Base-by-base conservation (phyloP, 2,888 invertebrate genomes). In the Dermolepida albohirtum region DNA sequence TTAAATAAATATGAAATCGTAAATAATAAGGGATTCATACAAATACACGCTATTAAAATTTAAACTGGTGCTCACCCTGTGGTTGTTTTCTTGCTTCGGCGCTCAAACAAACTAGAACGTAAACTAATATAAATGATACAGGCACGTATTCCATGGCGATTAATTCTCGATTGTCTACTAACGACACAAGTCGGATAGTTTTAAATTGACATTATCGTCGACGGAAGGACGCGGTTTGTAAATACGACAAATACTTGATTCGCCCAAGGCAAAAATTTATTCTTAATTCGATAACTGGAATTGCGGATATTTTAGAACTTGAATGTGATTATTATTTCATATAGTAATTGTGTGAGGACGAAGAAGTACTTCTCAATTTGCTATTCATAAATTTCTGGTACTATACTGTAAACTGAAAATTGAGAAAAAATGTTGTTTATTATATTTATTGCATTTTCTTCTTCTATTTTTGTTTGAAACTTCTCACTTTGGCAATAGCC, bases 141-240 rank as follows among this genome's bases (percentile, higher is more conserved):
- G 29, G 59, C 29, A 40, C 44, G 59, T 14, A 59, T 44, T 44
- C 59, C 59, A 59, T 59, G 59, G 14, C 59, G 44, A 59, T 59
- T 59, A 11, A 22, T 27, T 17, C 44, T 44, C 44, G 29, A 59
- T 59, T 59, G 59, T 29, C 44, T 29, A 44, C 43, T 10, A 14
- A 5, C 14, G 27, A 44, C 16, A 14, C 16, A 14, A 12, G 44
- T 12, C 1, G 44, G 17, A 11, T 29, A 10, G 14, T 44, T 59
- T 59, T 59, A 59, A 59, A 59, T 59, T 59, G 44, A 29, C 29
- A 59, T 14, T n/a, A n/a, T 57, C 12, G 29, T 16, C 22, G 22
- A 44, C 14, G 29, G 59, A 59, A 59, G 59, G 59, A 59, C 59
- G 59, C 22, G 22, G 17, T 55, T 29, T 10, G 12, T 44, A 44